Base-by-base conservation (phyloP, 2,888 invertebrate genomes). In the Brenthis hecate region DNA sequence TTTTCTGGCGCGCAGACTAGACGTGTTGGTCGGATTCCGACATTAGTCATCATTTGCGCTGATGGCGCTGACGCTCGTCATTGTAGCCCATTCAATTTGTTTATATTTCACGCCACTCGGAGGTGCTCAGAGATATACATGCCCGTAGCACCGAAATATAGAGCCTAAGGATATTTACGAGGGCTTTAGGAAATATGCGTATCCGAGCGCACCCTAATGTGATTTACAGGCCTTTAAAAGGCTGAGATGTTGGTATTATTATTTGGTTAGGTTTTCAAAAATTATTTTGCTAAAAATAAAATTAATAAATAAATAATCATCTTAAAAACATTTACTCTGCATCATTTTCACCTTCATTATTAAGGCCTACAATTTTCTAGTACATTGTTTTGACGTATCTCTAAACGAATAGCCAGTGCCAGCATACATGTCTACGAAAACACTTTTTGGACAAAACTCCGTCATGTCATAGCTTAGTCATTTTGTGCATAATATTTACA, bases 71-170 rank as follows among this genome's bases (percentile, higher is more conserved):
- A 83, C 80, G 81, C 87, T 89, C 91, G 80, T 91, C 91, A 89
- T 86, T 81, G 81, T 81, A 82, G 82, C 80, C 83, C 84, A 89
- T 92, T 90, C 92, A 91, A 91, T 92, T 92, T 92, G 92, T 92
- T 91, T 91, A 91, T 90, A 92, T 92, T 91, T 89, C 87, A 87
- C 88, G 88, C 86, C 86, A 88, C 88, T 88, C 86, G 80, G 88
- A 89, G 90, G 88, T 87, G 90, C 89, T 83, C 75, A 80, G 74
- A 76, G 83, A 85, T 89, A 84, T 87, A 88, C 88, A 83, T 75
- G 82, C 80, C 85, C 81, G 82, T 90, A 88, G 90, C 85, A 78
- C 86, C 87, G 82, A 91, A 90, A 91, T 91, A 91, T 89, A 87
- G 88, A 81, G 85, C 86, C 83, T 87, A 85, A 80, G 84, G 82